Base-by-base conservation (phyloP, 2,888 invertebrate genomes). In the Lasioglossum leucozonium region DNA sequence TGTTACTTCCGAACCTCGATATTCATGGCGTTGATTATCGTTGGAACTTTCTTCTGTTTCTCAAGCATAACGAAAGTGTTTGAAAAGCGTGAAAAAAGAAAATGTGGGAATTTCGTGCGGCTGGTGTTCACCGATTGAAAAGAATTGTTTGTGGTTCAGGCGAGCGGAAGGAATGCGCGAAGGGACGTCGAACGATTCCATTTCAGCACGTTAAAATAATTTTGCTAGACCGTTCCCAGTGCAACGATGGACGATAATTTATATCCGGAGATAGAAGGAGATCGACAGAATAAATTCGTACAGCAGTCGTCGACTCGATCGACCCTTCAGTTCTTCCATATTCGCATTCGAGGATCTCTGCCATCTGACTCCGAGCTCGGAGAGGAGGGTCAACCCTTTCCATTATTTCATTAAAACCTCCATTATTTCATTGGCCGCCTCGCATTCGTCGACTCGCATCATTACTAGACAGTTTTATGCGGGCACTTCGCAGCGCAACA, bases 211-310 rank as follows among this genome's bases (percentile, higher is more conserved):
- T 79, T 79, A 77, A 87, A 86, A 84, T 84, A 84, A 86, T 86
- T 84, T n/a, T 76, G 34, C 47, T 69, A 37, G 71, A 81, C 78
- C 69, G 81, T 81, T 85, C 85, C 71, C 72, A 72, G 79, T 73
- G 71, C 71, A 65, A 72, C 81, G 79, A 77, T 47, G 37, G 89
- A 73, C 73, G 75, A 85, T 79, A 89, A 84, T 89, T 87, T 87
- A 74, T 82, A 89, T 85, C 79, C 76, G 79, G 80, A 79, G 51
- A 82, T 79, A 76, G 67, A 82, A 80, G 77, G 67, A 40, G 75
- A 55, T 79, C 77, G 81, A 73, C 40, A 34, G 72, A 83, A 85
- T 85, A 77, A 81, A 77, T 77, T 80, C 78, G 76, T 69, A 65
- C 67, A 58, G 77, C 71, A 82, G 44, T 67, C 77, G n/a, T 26